phyloP scores from a whole-genome alignment of 2,113 vertebrate genomes.

The Conger conger region DNA sequence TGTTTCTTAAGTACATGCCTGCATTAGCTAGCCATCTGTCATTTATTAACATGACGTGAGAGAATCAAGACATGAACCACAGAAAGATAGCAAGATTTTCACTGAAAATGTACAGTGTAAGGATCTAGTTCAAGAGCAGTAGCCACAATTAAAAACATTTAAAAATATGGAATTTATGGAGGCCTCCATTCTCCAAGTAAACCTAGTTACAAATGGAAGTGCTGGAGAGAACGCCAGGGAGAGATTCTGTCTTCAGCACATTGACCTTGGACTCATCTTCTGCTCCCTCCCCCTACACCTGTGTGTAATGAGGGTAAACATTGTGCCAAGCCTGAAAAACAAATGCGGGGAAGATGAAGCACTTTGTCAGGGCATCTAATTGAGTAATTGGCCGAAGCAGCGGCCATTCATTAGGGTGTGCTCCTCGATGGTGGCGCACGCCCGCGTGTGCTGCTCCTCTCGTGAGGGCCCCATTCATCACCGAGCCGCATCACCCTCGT shows the following conservation, averaged over 20 bases:
- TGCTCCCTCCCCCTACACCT: conserved; percentile 20
- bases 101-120: not conserved
- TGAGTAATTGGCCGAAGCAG: conserved; percentile 35
- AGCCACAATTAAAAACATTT: not conserved
- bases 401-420: conserved; percentile 22
- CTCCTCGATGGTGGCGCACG: not conserved
- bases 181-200: not conserved
- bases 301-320: conserved; percentile 37
- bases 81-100: not conserved
- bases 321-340: conserved; percentile 12
- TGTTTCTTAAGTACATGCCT: not conserved
- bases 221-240: not conserved
- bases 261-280: conserved; percentile 35
- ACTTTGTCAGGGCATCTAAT: conserved; percentile 35
- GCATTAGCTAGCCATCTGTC: not conserved
- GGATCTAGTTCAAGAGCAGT: conserved; percentile 1
- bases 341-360: conserved; percentile 23
- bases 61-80: not conserved
- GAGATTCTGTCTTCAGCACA: conserved; percentile 13
- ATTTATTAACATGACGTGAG: not conserved
- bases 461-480: conserved; percentile 26
- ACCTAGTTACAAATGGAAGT: conserved; percentile 8
- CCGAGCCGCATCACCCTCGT: not conserved
- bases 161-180: not conserved
- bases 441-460: not conserved